Conservation (phyloP, 1,140 invertebrate genomes). For the Varroa destructor region DNA sequence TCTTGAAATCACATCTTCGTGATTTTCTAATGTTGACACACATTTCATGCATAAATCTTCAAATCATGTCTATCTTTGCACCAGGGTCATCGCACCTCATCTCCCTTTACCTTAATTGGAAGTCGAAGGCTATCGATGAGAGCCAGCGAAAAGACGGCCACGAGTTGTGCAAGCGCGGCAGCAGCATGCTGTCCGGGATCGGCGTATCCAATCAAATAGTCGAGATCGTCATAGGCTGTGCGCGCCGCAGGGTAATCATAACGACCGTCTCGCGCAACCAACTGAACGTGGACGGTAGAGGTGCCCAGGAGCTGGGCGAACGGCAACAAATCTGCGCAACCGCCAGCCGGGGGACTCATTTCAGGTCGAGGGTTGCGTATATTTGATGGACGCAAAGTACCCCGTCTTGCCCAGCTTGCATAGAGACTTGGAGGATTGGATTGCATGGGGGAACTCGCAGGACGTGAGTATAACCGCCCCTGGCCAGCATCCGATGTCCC, state of each 20-base stretch:
- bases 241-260: background rate
- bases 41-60: too few species aligned
- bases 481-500: too few species aligned
- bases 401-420: too few species aligned
- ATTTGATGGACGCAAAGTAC: too few species aligned
- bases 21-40: too few species aligned
- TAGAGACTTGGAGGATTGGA: too few species aligned
- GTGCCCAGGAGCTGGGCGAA: conserved; percentile 19
- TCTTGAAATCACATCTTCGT: too few species aligned
- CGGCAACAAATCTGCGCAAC: conserved; percentile 1
- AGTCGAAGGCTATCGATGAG: conserved; percentile 4
- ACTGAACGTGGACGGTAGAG: conserved; percentile 1
- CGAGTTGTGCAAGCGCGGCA: conserved; percentile 5
- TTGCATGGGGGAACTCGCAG: too few species aligned
- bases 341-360: conserved; percentile 17
- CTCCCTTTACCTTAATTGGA: conserved; percentile 4
- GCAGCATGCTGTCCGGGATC: conserved; percentile 1
- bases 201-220: conserved; percentile 3
- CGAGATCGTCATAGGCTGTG: conserved; percentile 17
- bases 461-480: too few species aligned
- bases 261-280: background rate
- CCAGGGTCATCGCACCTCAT: background rate
- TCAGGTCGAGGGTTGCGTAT: background rate
- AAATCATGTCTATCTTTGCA: too few species aligned
- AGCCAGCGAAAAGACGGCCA: background rate